Evolutionary conservation across 2,113 vertebrate species (phyloP).

Genomic region (Sakesphorus luctuosus): DNA sequence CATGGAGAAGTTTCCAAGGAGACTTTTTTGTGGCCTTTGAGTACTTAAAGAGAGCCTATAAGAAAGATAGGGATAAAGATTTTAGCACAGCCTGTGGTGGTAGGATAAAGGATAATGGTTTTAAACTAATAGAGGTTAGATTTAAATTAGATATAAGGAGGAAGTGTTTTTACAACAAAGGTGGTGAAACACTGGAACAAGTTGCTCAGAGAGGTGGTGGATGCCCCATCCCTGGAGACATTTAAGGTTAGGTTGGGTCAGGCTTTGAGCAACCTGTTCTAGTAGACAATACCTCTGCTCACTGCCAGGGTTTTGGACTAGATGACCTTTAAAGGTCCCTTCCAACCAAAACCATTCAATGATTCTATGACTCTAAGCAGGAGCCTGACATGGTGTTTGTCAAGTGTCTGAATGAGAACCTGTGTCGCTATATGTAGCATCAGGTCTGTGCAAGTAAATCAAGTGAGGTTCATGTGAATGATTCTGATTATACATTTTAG

Average conservation of each 20-base stretch:
- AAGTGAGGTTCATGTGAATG: background rate
- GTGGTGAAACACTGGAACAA: background rate
- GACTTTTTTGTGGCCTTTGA: background rate
- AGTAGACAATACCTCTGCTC: background rate
- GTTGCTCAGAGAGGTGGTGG: background rate
- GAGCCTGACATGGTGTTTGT: background rate
- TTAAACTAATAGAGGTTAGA: background rate
- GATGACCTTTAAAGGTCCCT: background rate
- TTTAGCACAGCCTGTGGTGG: background rate
- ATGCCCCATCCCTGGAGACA: background rate
- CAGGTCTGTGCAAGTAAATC: background rate
- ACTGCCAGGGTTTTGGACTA: background rate
- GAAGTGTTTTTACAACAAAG: background rate
- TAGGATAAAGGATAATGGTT: background rate
- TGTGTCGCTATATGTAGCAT: background rate
- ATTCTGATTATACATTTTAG: accelerated
- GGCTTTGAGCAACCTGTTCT: background rate
- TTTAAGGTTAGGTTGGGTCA: background rate
- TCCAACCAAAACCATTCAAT: background rate
- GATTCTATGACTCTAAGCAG: background rate
- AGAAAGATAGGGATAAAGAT: background rate
- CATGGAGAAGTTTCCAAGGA: background rate
- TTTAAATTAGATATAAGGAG: background rate
- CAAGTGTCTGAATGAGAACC: background rate
- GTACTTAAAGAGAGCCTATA: background rate